Evolutionary conservation across 2,797 vertebrate genomes (phyloP), one percentile per base, ranked within the genome.

Genomic region (Diglossa cyanea): DNA sequence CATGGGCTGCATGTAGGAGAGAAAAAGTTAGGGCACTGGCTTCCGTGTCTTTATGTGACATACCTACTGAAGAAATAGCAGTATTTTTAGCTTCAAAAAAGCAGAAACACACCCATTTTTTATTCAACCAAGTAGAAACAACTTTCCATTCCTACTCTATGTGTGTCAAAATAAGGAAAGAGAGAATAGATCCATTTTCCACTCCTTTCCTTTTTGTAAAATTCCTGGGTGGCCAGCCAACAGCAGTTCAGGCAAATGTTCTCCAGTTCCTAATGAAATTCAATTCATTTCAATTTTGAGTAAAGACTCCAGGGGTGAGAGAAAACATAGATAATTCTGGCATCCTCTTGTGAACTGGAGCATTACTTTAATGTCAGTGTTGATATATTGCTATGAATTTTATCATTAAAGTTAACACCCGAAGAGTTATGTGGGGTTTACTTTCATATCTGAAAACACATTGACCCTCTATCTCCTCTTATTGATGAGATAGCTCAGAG

Each of bases 401-500:
- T 63, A 94, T 96, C 93, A 93, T 96, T 95, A 96, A 94, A 92
- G 82, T 95, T 94, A 95, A 95, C 63, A 65, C 87, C 63, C 21
- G 1, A 90, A 94, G 91, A 95, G 87, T 93, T 96, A 91, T 91
- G 87, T 86, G 84, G 83, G 89, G 76, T 86, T 95, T 96, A 86
- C 77, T 93, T 96, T 94, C 71, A 89, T 94, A 93, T 93, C 88
- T 94, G 94, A 95, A 92, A 93, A 86, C 61, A 88, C 92, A 75
- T 82, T 96, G 95, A 95, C 83, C 93, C 96, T 92, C 68, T 89
- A 50, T 88, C 68, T 95, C 71, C 77, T 87, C 61, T 94, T 95
- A 93, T 92, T 90, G 95, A 94, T 95, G 88, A 94, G 95, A 87
- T 94, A 95, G 91, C 85, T 96, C 93, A 89, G 87, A 90, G 68